These are phyloP conservation scores for Aromia moschata DNA, from an alignment of 2,888 invertebrate genomes.

Conservation along the genomic window DNA sequence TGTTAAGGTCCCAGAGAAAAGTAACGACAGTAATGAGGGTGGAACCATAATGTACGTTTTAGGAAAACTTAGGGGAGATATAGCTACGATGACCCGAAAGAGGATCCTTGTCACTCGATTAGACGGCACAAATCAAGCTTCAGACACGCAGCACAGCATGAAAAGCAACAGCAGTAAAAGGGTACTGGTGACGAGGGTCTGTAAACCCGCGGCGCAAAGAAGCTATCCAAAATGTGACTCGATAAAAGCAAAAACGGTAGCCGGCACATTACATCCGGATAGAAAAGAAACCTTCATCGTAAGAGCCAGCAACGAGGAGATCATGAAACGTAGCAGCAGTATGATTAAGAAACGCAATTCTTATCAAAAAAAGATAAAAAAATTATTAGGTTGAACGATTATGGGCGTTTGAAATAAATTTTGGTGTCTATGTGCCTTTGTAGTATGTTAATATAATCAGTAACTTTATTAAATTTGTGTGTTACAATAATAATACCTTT, in stretches of 20 bases:
- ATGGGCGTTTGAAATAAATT: not conserved
- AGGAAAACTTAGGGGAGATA: not conserved
- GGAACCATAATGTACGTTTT: not conserved
- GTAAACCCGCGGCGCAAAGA: not conserved
- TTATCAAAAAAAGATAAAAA: not conserved
- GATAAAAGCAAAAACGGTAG: conserved; percentile 5
- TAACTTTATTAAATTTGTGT: not conserved
- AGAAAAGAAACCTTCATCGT: conserved; percentile 27
- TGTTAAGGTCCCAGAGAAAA: not conserved
- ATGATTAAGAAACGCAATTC: not conserved
- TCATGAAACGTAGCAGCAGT: not conserved
- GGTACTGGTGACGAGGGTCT: conserved; percentile 10
- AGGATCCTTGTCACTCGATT: conserved; percentile 5
- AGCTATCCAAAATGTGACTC: not conserved
- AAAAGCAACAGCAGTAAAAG: not conserved
- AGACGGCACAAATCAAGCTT: not conserved
- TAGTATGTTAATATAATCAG: not conserved
- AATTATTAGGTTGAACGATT: not conserved
- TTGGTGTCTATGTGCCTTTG: not conserved
- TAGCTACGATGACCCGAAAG: not conserved
- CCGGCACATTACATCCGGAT: conserved; percentile 7
- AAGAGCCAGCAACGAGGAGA: conserved; percentile 14
- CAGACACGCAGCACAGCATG: not conserved
- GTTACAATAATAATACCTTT: conserved; percentile 68
- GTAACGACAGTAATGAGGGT: not conserved